A percentile compares a stretch with the other conserved stretches of the same genome.
Evolutionary conservation across 2,888 invertebrate species (phyloP).

Genomic region (Margaritifera margaritifera): DNA sequence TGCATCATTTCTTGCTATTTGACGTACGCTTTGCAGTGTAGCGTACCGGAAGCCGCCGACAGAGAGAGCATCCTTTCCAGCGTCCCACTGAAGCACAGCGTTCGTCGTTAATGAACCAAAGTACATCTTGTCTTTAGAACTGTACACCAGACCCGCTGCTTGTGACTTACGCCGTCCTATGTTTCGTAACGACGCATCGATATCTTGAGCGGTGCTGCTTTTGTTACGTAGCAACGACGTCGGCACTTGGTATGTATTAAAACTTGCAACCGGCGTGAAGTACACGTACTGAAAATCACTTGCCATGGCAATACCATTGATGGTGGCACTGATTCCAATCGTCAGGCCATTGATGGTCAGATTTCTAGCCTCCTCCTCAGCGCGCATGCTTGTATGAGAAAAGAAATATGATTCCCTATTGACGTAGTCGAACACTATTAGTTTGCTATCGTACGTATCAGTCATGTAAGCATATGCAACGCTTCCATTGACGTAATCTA

Average conservation of each 20-base stretch:
- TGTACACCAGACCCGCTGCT: constrained; percentile 34
- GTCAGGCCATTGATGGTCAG: constrained; percentile 11
- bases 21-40: too few species aligned
- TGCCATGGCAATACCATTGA: constrained; percentile 39
- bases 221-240: constrained; percentile 19
- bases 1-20: constrained; percentile 9
- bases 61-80: too few species aligned
- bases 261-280: constrained; percentile 26
- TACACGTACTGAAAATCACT: constrained; percentile 25
- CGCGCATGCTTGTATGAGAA: constrained; percentile 27
- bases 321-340: constrained; percentile 11
- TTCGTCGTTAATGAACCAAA: constrained; percentile 23
- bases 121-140: constrained; percentile 19
- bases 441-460: constrained; percentile 24
- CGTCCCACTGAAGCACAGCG: constrained; percentile 22
- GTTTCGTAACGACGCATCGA: constrained; percentile 13
- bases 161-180: constrained; percentile 33
- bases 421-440: constrained; percentile 28
- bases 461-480: constrained; percentile 34
- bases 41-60: too few species aligned
- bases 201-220: constrained; percentile 5
- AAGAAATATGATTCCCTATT: constrained; percentile 27
- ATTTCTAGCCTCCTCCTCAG: constrained; percentile 10
- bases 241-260: constrained; percentile 25
- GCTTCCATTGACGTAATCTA: constrained; percentile 27